phyloP scores from a whole-genome alignment of 2,888 invertebrate genomes.

The Papilio gigon region DNA sequence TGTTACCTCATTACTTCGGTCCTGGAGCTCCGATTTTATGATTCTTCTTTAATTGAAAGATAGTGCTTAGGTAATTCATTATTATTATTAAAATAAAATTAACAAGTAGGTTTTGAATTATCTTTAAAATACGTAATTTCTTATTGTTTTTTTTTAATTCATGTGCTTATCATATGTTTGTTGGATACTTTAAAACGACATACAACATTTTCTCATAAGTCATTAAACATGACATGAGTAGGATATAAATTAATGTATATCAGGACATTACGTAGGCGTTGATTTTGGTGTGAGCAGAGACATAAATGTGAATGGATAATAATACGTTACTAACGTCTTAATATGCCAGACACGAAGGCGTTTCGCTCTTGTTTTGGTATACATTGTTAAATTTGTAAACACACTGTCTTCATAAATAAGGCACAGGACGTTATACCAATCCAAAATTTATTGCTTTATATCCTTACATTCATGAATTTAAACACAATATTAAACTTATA shows the following conservation, averaged over 20 bases:
- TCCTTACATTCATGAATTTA: background rate
- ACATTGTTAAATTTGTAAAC: constrained; percentile 38
- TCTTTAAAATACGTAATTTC: no score
- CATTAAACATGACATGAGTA: constrained; percentile 16
- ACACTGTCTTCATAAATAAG: constrained; percentile 34
- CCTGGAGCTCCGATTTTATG: no score
- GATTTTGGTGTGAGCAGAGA: constrained; percentile 34
- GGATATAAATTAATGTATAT: background rate
- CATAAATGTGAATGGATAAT: constrained; percentile 23
- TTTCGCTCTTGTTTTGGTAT: constrained; percentile 30
- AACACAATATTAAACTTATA: background rate
- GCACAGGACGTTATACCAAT: constrained; percentile 24
- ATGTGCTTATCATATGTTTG: background rate
- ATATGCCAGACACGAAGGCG: constrained; percentile 30
- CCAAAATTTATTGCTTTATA: constrained; percentile 24
- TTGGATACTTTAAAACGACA: background rate
- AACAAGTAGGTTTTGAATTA: no score
- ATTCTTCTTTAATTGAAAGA: no score
- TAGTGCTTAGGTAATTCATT: no score
- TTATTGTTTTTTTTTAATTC: no score
- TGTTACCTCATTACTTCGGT: no score
- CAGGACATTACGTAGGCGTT: constrained; percentile 36
- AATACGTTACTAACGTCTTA: constrained; percentile 38
- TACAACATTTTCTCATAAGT: no score
- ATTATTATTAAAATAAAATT: no score